Base-by-base conservation (phyloP, 37 sponge, comb jelly and placozoan species). In the Spongilla lacustris region DNA sequence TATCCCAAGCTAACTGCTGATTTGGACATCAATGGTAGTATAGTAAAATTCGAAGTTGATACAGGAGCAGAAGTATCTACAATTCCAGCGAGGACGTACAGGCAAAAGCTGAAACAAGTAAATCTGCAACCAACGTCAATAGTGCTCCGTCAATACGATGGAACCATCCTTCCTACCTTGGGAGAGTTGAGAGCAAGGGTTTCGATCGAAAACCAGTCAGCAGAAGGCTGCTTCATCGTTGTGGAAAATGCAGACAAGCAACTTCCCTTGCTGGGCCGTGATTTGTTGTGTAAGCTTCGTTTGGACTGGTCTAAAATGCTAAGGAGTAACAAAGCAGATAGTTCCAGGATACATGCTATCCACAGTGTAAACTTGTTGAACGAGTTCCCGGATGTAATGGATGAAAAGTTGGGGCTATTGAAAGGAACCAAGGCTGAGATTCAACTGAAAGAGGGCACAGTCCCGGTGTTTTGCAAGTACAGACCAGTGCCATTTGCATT, bases 401-500 rank as follows among this genome's bases (percentile, higher is more conserved):
- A 74, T 3, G 75, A 74, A 74, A 32, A 5, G 30, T 36, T 74
- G 31, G 75, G 75, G 22, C 2, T 74, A 4, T 26, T 74, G 31
- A 27, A 26, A 74, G 75, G 75, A 27, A 23, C 27, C 17, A 22
- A n/a, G 75, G 75, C 75, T 36, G 75, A n/a, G 35, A 22, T 28
- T 74, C 22, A 28, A 26, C 75, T 74, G 25, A 33, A 74, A 74
- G 29, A 28, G 5, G 31, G 75, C 1, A 36, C 22, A 5, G 23
- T 27, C 2, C 75, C 31, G 2, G 23, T 36, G 5, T 28, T n/a
- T 74, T 74, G 75, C 23, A 46, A 69, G 26, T 17, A 22, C n/a
- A 81, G 82, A 81, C 82, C 82, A 26, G 69, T 81, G 24, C 82
- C 82, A 28, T 81, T 78, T 78, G 78, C 78, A 34, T 11, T 78